phyloP scores from a whole-genome alignment of 1,140 invertebrate species.

The Drosophila burlai region DNA sequence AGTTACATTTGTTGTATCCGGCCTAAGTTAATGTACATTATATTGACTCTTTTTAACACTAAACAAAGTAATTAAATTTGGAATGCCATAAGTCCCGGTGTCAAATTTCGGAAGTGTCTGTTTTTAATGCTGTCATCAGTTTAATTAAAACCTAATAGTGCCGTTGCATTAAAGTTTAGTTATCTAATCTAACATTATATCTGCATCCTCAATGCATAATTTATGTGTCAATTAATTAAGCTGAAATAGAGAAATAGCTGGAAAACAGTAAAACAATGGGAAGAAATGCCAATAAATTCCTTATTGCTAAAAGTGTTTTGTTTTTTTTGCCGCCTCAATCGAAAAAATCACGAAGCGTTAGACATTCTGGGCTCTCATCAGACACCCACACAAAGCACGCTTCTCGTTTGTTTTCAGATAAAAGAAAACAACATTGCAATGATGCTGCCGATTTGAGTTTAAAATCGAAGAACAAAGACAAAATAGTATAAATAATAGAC shows the following conservation, averaged over 20 bases:
- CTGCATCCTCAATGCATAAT: conserved; percentile 39
- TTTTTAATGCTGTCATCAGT: not conserved
- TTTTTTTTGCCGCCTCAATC: conserved; percentile 22
- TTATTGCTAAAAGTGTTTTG: conserved; percentile 43
- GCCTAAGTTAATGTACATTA: not conserved
- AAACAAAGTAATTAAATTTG: not conserved
- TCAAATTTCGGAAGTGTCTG: not conserved
- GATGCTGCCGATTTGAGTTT: conserved; percentile 9
- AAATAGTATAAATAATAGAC: not conserved
- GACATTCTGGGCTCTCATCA: conserved; percentile 51
- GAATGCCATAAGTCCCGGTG: not conserved
- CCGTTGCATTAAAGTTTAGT: not conserved
- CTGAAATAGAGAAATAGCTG: conserved; percentile 57
- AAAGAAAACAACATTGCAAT: conserved; percentile 26
- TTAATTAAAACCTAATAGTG: not conserved
- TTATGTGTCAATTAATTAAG: conserved; percentile 69
- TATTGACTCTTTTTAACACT: not conserved
- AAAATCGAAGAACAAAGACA: conserved; percentile 22
- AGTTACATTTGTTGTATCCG: not conserved
- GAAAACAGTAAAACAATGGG: conserved; percentile 7
- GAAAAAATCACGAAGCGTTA: conserved; percentile 66
- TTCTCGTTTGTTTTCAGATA: conserved; percentile 32
- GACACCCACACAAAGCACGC: conserved; percentile 63
- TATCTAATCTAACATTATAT: conserved; percentile 13
- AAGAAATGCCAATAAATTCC: conserved; percentile 43